These are phyloP conservation scores for Philaethria dido DNA, from an alignment of 2,888 invertebrate species.

Conservation along the genomic window DNA sequence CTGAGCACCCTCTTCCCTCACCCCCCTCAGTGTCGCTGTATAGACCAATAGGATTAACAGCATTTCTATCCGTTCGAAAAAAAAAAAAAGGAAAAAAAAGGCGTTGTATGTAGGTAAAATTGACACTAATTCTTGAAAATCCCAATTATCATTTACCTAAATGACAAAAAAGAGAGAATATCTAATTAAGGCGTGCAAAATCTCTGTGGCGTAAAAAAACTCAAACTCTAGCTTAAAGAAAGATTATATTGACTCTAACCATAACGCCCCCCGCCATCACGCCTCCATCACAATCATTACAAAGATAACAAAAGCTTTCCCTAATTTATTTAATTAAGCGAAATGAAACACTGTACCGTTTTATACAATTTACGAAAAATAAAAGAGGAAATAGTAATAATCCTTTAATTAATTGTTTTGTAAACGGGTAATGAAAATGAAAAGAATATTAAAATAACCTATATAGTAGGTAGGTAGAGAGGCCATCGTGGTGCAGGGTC, in stretches of 20 bases:
- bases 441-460: neutral
- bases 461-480: neutral
- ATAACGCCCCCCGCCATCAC: neutral
- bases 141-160: too few relatives aligned
- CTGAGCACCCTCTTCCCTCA: too few relatives aligned
- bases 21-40: too few relatives aligned
- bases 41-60: too few relatives aligned
- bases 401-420: slow-evolving; percentile 5
- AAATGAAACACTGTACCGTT: slow-evolving; percentile 5
- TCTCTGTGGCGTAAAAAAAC: too few relatives aligned
- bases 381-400: neutral
- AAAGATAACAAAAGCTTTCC: slow-evolving; percentile 2
- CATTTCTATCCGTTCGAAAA: too few relatives aligned
- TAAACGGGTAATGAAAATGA: neutral
- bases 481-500: too few relatives aligned
- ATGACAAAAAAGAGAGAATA: too few relatives aligned
- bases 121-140: too few relatives aligned
- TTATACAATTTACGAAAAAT: neutral
- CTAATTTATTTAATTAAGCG: slow-evolving; percentile 1
- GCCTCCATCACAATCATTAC: slow-evolving; percentile 12
- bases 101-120: too few relatives aligned
- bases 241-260: slow-evolving; percentile 1
- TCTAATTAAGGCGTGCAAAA: neutral
- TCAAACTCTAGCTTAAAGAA: neutral
- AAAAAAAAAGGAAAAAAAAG: too few relatives aligned